Conservation (phyloP, 1,140 invertebrate genomes). For the Vanessa atalanta region DNA sequence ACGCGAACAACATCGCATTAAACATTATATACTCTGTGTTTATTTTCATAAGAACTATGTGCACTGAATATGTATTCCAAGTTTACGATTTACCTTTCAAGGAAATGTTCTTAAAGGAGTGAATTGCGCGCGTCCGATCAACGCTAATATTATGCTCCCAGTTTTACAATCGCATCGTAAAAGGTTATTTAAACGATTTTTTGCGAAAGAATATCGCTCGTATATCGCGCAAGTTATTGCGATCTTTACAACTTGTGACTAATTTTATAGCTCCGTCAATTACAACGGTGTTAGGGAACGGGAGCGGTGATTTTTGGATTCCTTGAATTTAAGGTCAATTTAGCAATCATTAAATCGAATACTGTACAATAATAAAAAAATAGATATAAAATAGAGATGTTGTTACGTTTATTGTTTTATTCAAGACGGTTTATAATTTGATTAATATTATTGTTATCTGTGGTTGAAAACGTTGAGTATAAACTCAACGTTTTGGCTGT, state of each 20-base stretch:
- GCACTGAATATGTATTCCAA: slow-evolving; percentile 17
- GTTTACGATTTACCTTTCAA: slow-evolving; percentile 61
- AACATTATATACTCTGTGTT: not conserved
- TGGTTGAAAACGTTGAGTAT: too few species aligned
- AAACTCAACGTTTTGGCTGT: too few species aligned
- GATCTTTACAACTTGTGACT: slow-evolving; percentile 71
- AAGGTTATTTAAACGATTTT: slow-evolving; percentile 62
- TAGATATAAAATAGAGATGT: too few species aligned
- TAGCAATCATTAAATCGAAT: not conserved
- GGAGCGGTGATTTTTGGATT: slow-evolving; percentile 42
- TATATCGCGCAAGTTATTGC: slow-evolving; percentile 73
- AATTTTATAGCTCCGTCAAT: slow-evolving; percentile 70
- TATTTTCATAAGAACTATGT: slow-evolving; percentile 11
- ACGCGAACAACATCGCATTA: not conserved
- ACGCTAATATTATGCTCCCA: slow-evolving; percentile 62
- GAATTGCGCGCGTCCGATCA: slow-evolving; percentile 54
- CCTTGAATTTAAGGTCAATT: slow-evolving; percentile 22
- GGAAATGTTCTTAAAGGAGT: slow-evolving; percentile 52
- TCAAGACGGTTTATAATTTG: too few species aligned
- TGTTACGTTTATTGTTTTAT: too few species aligned
- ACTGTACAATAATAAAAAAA: too few species aligned
- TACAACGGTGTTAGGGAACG: slow-evolving; percentile 49
- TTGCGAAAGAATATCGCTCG: slow-evolving; percentile 60
- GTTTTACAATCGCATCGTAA: slow-evolving; percentile 74
- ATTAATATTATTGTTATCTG: too few species aligned